Base-by-base conservation (phyloP, 1,140 invertebrate genomes). In the Papilio dardanus region DNA sequence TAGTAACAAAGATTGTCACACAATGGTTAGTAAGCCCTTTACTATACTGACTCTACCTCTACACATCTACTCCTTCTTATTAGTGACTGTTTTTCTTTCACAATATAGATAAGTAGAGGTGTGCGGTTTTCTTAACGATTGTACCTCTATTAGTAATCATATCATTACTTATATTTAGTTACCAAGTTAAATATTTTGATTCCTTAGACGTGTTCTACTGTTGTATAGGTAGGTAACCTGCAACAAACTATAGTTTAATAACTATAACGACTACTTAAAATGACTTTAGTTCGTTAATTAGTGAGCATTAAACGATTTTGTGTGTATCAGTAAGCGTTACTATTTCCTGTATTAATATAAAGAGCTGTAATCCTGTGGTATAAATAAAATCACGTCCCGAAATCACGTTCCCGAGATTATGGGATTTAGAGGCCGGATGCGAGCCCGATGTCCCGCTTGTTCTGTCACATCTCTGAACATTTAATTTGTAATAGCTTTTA, bases 341-440 rank as follows among this genome's bases (percentile, higher is more conserved):
- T 14, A 62, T 28, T 3, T 62, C 28, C 24, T 21, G 54, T 67
- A 35, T 35, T 67, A 67, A 33, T 67, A 35, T 33, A 73, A 33
- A n/a, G 42, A 73, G 30, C 46, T 3, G 16, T 58, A 73, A 73
- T 58, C 71, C 50, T 50, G 42, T 33, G 71, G 50, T 73, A 73
- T 73, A 73, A 73, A 73, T 73, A 73, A 54, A 73, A 73, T 73
- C 71, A 54, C 50, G 71, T 73, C 71, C 71, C 71, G 31, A 50
- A 73, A 73, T 58, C 71, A 73, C 71, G 71, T 73, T 73, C 50
- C 31, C 46, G 71, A 73, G 71, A 73, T 73, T 73, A 73, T 31
- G 50, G 71, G 71, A 73, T 73, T 73, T 73, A 30, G 71, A 37
- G 46, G 50, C 71, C 46, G 71, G 46, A 21, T 33, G 16, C 14